Evolutionary conservation across 2,113 vertebrate genomes (phyloP).

Genomic region (Pseudorasbora parva): DNA sequence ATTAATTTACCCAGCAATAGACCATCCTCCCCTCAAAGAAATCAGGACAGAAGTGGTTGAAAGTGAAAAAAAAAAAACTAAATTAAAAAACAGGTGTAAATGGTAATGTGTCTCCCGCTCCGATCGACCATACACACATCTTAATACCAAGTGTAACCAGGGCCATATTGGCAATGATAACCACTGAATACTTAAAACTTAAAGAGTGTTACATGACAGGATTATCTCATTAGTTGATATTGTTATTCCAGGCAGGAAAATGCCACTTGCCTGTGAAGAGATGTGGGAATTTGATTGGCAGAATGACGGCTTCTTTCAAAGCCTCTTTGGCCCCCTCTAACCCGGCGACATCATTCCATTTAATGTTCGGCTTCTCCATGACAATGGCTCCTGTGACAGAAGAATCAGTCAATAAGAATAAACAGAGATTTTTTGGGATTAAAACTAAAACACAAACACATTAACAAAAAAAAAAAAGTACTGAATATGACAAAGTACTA

Average conservation of each 20-base stretch:
- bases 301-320: constrained; percentile 96
- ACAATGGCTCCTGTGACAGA: constrained; percentile 88
- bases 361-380: constrained; percentile 94
- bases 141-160: no score
- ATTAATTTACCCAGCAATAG: no score
- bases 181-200: no score
- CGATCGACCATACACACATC: no score
- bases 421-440: not conserved
- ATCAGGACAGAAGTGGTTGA: no score
- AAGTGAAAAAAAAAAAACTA: no score
- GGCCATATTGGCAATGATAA: no score
- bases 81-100: no score
- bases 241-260: not conserved
- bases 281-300: constrained; percentile 98
- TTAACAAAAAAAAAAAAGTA: not conserved
- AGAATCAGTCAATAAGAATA: constrained; percentile 31
- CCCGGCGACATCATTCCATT: constrained; percentile 95
- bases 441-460: not conserved
- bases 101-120: no score
- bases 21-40: no score
- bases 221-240: not conserved
- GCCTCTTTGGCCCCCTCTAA: constrained; percentile 97
- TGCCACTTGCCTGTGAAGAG: constrained; percentile 89
- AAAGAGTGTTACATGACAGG: not conserved
- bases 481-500: not conserved